Conservation (phyloP, 2,888 invertebrate genomes). For the Ecliptopera silaceata region DNA sequence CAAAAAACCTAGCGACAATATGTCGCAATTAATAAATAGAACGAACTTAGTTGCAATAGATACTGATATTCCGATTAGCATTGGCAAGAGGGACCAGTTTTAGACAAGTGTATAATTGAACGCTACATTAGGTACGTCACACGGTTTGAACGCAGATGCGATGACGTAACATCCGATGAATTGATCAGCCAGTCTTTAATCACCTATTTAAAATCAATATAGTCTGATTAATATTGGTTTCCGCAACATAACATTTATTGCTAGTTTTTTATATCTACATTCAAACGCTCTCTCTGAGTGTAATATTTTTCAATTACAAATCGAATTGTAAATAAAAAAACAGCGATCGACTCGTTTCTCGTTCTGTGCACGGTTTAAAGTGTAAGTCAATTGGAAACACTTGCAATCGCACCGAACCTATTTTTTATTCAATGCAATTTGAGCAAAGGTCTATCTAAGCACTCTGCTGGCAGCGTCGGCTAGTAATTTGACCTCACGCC, state of each 20-base stretch:
- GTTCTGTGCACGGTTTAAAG: conserved; percentile 37
- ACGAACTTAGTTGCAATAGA: background rate
- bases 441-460: conserved; percentile 64
- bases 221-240: conserved; percentile 34
- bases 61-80: background rate
- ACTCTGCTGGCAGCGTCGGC: conserved; percentile 53
- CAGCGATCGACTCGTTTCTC: conserved; percentile 26
- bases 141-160: conserved; percentile 19
- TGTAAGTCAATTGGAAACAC: conserved; percentile 55
- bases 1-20: background rate
- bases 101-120: conserved; percentile 29
- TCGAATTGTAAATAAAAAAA: conserved; percentile 35
- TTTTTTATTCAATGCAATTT: conserved; percentile 68
- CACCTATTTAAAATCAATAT: conserved; percentile 37
- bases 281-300: conserved; percentile 17
- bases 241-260: conserved; percentile 25
- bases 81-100: conserved; percentile 25
- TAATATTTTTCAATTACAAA: conserved; percentile 41
- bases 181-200: conserved; percentile 29
- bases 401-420: conserved; percentile 58
- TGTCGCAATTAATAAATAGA: conserved; percentile 6
- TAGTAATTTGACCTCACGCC: conserved; percentile 74
- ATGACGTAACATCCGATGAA: conserved; percentile 37
- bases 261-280: conserved; percentile 23
- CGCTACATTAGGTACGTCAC: conserved; percentile 35